Conservation (phyloP, 2,797 vertebrate species). For the Mus minutoides region DNA sequence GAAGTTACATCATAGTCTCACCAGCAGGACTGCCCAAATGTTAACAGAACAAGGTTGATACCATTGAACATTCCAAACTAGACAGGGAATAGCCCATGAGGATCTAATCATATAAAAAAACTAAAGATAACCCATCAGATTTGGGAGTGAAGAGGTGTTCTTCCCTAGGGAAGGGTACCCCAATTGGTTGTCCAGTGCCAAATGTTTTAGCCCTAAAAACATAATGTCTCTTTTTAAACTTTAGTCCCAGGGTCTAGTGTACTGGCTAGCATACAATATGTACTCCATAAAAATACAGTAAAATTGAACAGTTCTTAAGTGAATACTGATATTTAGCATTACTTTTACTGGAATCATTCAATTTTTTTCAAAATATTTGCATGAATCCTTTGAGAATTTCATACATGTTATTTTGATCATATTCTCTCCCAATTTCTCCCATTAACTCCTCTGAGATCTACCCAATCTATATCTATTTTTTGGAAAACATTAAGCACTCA, state of each 20-base stretch:
- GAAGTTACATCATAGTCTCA: neutral
- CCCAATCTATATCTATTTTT: neutral
- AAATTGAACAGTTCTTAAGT: conserved; percentile 8
- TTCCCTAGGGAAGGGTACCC: neutral
- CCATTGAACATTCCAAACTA: neutral
- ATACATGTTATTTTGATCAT: neutral
- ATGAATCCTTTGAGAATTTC: neutral
- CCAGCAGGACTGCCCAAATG: neutral
- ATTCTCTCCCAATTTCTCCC: neutral
- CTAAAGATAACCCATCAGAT: neutral
- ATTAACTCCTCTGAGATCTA: neutral
- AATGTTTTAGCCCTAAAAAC: neutral
- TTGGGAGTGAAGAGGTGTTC: neutral
- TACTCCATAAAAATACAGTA: neutral
- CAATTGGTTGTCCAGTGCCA: neutral
- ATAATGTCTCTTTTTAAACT: neutral
- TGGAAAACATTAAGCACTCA: neutral
- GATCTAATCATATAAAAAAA: neutral
- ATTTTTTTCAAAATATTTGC: conserved; percentile 2
- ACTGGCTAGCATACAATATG: neutral
- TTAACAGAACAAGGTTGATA: neutral
- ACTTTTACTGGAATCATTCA: neutral
- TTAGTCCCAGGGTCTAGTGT: neutral
- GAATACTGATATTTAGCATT: neutral
- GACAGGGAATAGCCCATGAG: too few species aligned